Conservation (phyloP, 2,113 vertebrate genomes). For the Chaenogobius annularis region DNA sequence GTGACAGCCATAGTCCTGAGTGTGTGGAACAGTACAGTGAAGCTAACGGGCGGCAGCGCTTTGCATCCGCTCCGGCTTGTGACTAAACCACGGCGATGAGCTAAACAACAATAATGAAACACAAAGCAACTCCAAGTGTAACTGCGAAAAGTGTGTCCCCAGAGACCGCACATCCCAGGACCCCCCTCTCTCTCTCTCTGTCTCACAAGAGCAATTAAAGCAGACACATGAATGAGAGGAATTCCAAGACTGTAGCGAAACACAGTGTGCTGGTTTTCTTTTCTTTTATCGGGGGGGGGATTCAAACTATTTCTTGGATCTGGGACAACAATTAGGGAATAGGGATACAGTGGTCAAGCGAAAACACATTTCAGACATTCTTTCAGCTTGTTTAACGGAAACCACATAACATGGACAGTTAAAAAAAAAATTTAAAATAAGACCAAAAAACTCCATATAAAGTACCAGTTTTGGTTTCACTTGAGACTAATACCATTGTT, state of each 20-base stretch:
- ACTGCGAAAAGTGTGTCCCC: background rate
- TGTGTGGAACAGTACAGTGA: slow-evolving; percentile 28
- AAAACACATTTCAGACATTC: slow-evolving; percentile 11
- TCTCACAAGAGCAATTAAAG: slow-evolving; percentile 35
- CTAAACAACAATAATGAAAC: slow-evolving; percentile 40
- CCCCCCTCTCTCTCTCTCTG: background rate
- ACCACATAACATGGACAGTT: background rate
- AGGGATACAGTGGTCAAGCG: background rate
- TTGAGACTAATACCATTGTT: too few species aligned
- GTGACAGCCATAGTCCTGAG: too few species aligned
- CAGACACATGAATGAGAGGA: slow-evolving; percentile 53
- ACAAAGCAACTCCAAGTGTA: background rate
- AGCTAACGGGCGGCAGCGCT: slow-evolving; percentile 2
- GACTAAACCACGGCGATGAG: slow-evolving; percentile 44
- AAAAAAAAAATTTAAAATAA: background rate
- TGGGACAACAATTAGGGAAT: background rate
- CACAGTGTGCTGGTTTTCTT: slow-evolving; percentile 14
- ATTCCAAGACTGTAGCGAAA: slow-evolving; percentile 38
- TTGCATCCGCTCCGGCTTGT: slow-evolving; percentile 48
- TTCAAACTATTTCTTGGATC: slow-evolving; percentile 19
- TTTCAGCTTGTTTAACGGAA: background rate
- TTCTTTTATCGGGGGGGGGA: background rate
- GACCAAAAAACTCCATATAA: too few species aligned
- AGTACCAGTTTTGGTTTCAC: too few species aligned
- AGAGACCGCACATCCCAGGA: background rate